Base-by-base conservation (phyloP, 1,140 invertebrate species). In the Mylabris phalerata region DNA sequence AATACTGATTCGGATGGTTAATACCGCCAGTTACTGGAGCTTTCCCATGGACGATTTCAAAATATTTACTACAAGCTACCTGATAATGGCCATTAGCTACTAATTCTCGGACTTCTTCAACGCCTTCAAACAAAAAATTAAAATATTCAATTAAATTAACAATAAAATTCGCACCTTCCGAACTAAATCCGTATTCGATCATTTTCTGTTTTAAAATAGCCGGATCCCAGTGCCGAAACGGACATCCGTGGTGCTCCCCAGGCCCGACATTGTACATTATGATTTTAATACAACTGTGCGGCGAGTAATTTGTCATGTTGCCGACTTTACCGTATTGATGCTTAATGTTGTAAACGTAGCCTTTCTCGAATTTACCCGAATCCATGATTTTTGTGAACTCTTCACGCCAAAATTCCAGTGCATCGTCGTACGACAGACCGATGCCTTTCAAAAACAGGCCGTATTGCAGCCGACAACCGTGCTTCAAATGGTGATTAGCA, bases 321-420 rank as follows among this genome's bases (percentile, higher is more conserved):
- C 97, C 97, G 72, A 95, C 95, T 79, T 96, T 92, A 38, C 96
- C 97, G 79, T 95, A 99, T 71, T 89, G 90, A 75, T 98, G 93
- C 42, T 93, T 83, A 48, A 99, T 87, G 69, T 87, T 87, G 71
- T 99, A 99, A 5, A 87, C 78, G 78, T 98, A 95, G 56, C 85
- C 76, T 71, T 97, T 97, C 47, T 96, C 88, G 83, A 98, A 99
- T 80, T 90, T 93, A 62, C 93, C 89, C 4, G 77, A 69, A 72
- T 96, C 92, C 74, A 95, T 93, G 63, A 82, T 84, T 75, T 95
- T 93, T 2, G 84, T 87, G 67, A 99, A 98, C 72, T 98, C 94
- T 32, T 86, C 80, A 65, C 87, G 82, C 90, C 94, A 99, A 73
- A 96, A 98, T 57, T 82, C 57, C 54, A 73, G 62, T 19, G 63